Evolutionary conservation across 2,888 invertebrate species (phyloP).

Genomic region (Xiphydria camelus): DNA sequence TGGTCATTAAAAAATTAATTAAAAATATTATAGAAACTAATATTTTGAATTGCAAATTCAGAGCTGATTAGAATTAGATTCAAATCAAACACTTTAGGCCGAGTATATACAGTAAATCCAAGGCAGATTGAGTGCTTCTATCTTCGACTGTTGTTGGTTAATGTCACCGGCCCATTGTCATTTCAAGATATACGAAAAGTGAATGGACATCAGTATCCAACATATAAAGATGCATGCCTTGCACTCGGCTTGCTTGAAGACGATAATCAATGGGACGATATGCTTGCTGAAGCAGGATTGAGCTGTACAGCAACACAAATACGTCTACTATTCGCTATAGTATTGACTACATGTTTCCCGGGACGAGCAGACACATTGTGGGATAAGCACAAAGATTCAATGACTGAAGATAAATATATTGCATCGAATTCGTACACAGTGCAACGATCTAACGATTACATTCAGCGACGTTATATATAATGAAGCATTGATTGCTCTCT

Average conservation of each 20-base stretch:
- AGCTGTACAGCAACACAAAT: slow-evolving; percentile 34
- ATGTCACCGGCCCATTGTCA: slow-evolving; percentile 8
- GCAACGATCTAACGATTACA: too few species aligned
- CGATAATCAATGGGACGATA: too few species aligned
- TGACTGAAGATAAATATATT: too few species aligned
- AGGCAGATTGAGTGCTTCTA: slow-evolving; percentile 13
- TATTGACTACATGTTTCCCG: slow-evolving; percentile 38
- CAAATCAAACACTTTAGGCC: neutral
- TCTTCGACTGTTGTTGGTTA: slow-evolving; percentile 9
- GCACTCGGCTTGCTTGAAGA: slow-evolving; percentile 27
- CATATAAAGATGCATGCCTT: slow-evolving; percentile 13
- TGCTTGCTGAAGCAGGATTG: slow-evolving; percentile 23
- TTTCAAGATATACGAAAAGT: slow-evolving; percentile 9
- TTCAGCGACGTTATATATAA: slow-evolving; percentile 35
- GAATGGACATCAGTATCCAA: slow-evolving; percentile 10
- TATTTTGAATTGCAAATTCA: too few species aligned
- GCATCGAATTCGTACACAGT: too few species aligned
- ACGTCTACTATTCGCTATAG: slow-evolving; percentile 38
- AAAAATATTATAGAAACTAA: too few species aligned
- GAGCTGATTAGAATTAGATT: too few species aligned
- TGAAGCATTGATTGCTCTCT: slow-evolving; percentile 37
- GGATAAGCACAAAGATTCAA: slow-evolving; percentile 11
- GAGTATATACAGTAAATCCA: slow-evolving; percentile 13
- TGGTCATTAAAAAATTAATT: too few species aligned
- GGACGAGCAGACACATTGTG: slow-evolving; percentile 23